phyloP scores from a whole-genome alignment of 2,113 vertebrate genomes.

The Calonectris borealis region DNA sequence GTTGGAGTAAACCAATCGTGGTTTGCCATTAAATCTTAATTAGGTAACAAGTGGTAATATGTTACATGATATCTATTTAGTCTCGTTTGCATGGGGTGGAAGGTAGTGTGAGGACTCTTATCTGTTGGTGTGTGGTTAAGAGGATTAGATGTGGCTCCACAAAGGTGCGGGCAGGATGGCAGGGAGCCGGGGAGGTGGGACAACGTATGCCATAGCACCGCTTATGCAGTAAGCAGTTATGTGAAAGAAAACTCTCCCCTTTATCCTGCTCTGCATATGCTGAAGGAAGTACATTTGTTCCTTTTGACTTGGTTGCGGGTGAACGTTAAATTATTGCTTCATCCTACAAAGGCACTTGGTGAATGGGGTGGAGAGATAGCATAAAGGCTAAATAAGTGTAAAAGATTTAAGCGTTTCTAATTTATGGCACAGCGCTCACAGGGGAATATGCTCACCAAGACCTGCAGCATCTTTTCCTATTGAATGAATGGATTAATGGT shows the following conservation, averaged over 20 bases:
- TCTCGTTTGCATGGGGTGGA: neutral
- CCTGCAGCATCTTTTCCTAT: conserved; percentile 8
- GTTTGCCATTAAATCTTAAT: neutral
- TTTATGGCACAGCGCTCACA: neutral
- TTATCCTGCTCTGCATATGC: neutral
- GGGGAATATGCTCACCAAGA: neutral
- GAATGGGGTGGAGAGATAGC: neutral
- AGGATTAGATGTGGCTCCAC: neutral
- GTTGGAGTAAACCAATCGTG: neutral
- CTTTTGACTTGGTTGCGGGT: neutral
- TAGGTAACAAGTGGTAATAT: neutral
- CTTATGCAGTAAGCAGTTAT: neutral
- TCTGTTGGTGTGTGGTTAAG: rapidly evolving
- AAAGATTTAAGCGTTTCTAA: conserved; percentile 36
- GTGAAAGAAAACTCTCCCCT: neutral
- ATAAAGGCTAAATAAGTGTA: conserved; percentile 41
- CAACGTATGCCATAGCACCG: neutral
- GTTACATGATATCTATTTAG: neutral
- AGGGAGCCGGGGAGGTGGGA: neutral
- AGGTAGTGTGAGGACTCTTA: neutral
- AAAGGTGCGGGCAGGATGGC: neutral
- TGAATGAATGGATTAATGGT: conserved; percentile 1
- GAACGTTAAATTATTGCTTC: neutral
- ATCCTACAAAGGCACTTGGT: neutral
- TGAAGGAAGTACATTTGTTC: neutral